Evolutionary conservation across 1,140 invertebrate genomes (phyloP), one percentile per base, ranked within the genome.

Genomic region (Orussus abietinus): DNA sequence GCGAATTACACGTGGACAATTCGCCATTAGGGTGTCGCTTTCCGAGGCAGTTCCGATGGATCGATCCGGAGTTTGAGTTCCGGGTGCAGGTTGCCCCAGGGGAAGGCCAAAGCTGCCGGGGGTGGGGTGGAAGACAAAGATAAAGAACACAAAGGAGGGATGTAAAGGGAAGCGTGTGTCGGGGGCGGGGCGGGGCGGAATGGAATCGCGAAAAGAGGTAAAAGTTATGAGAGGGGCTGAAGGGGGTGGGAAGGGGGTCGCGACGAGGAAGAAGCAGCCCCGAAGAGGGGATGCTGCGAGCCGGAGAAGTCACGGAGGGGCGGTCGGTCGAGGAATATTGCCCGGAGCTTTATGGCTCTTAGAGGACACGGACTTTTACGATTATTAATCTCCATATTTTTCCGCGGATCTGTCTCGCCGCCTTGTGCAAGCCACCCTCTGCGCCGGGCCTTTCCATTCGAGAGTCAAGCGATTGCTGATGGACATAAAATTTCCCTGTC

Each of bases 311-410:
- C 29, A 35, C 25, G 42, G 41, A n/a, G 39, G 39, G n/a, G 35
- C 18, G 38, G 10, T 22, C 14, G 32, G 25, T 45, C 21, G 11
- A 49, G 48, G 46, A 60, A 55, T 64, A 62, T 62, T 53, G 57
- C 51, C 49, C 55, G 33, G 44, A 55, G 51, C 41, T 61, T 59
- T 59, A 57, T 49, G 47, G 49, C 48, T 57, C 50, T 55, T 53
- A 41, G 45, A 57, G 43, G 46, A 59, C 51, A 56, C 33, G 41
- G 48, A 59, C 54, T 61, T 61, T 64, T 61, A 63, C 52, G 51
- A 61, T 63, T 63, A 59, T 61, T 60, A 60, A 62, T 62, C 50
- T 46, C 43, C 48, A 51, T 49, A 55, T 59, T 54, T n/a, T 57
- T 52, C 42, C 38, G 53, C 45, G 50, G 39, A 56, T 58, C 45